Conservation (phyloP, 2,888 invertebrate genomes). For the Hipparchia sbordonii region DNA sequence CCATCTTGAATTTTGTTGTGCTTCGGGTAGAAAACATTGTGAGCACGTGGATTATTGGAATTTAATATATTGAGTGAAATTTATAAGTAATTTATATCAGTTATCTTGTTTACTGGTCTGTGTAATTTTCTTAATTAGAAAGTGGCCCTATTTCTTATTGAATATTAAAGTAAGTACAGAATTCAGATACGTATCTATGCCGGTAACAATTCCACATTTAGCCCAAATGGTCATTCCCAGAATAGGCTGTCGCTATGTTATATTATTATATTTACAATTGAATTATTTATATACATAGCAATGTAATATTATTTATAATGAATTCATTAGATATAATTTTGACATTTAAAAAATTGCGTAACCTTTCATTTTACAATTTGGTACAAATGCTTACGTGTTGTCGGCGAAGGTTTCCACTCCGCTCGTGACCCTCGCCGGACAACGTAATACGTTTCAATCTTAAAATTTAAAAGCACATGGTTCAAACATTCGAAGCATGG, state of each 20-base stretch:
- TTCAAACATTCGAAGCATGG: constrained; percentile 42
- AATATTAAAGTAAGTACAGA: constrained; percentile 68
- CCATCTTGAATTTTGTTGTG: constrained; percentile 87
- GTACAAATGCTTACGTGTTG: constrained; percentile 80
- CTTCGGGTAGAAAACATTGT: constrained; percentile 84
- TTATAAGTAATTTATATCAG: constrained; percentile 65
- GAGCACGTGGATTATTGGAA: constrained; percentile 86
- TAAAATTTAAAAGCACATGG: constrained; percentile 57
- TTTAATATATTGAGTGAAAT: constrained; percentile 66
- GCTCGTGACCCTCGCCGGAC: constrained; percentile 73
- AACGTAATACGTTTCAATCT: constrained; percentile 50
- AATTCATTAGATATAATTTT: constrained; percentile 39
- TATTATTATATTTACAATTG: constrained; percentile 18
- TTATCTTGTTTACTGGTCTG: constrained; percentile 55
- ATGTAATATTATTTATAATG: neutral
- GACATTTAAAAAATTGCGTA: constrained; percentile 76
- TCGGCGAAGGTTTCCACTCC: constrained; percentile 74
- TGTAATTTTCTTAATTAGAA: constrained; percentile 52
- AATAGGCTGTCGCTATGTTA: constrained; percentile 30
- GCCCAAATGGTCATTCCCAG: constrained; percentile 51
- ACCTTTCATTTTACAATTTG: constrained; percentile 76
- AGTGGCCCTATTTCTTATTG: constrained; percentile 58
- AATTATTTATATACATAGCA: neutral
- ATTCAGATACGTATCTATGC: constrained; percentile 47
- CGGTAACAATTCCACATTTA: constrained; percentile 68